Percentiles rank a stretch among this genome's conserved stretches.
Evolutionary conservation across 2,888 invertebrate species (phyloP).

Genomic region (Eupithecia insigniata): DNA sequence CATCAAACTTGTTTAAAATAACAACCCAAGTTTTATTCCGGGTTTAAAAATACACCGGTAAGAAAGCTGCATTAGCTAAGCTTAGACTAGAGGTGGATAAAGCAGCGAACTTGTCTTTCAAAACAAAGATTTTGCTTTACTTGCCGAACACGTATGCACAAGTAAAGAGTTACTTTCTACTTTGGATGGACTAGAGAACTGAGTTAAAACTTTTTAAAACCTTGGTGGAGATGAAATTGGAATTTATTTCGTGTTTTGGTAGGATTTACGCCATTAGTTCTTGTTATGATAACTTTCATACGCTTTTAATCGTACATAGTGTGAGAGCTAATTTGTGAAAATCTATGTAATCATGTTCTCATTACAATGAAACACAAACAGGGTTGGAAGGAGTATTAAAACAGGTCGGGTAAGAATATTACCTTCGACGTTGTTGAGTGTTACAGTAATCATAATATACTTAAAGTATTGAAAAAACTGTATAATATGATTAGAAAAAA

Average conservation of each 20-base stretch:
- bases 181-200: neutral
- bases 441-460: too few species aligned
- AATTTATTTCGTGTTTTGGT: slow-evolving; percentile 3
- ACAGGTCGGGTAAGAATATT: neutral
- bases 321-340: neutral
- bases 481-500: too few species aligned
- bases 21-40: neutral
- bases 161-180: slow-evolving; percentile 9
- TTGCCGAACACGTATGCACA: slow-evolving; percentile 12
- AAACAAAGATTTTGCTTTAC: slow-evolving; percentile 11
- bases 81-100: neutral
- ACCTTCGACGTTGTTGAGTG: neutral
- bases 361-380: neutral
- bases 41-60: neutral
- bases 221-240: neutral
- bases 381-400: neutral
- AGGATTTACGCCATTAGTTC: neutral
- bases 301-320: neutral
- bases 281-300: neutral
- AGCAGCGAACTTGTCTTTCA: slow-evolving; percentile 6
- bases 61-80: neutral
- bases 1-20: neutral
- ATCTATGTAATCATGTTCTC: neutral
- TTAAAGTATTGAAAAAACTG: too few species aligned
- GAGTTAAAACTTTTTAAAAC: slow-evolving; percentile 15